Conservation (phyloP, 2,113 vertebrate species). For the Larimichthys crocea region DNA sequence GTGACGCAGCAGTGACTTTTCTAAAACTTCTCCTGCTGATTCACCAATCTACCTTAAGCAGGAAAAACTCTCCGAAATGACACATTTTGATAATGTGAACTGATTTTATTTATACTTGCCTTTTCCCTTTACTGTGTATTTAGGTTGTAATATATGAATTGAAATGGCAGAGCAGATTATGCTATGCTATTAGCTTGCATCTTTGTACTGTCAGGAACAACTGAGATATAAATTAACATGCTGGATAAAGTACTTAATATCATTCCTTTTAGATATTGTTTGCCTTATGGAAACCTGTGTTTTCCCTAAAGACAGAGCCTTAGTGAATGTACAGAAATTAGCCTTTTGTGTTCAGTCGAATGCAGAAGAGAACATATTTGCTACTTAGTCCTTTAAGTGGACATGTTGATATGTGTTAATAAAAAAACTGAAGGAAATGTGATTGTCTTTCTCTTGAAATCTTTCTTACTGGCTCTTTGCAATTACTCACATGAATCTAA, state of each 20-base stretch:
- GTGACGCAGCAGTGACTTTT: slow-evolving; percentile 66
- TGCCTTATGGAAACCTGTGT: slow-evolving; percentile 93
- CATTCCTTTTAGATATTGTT: slow-evolving; percentile 95
- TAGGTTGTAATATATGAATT: slow-evolving; percentile 65
- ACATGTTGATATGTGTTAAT: slow-evolving; percentile 96
- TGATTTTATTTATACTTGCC: slow-evolving; percentile 67
- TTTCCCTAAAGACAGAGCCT: slow-evolving; percentile 91
- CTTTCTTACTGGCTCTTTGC: background rate
- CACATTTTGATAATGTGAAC: slow-evolving; percentile 64
- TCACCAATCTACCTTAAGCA: slow-evolving; percentile 45
- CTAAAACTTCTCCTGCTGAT: slow-evolving; percentile 49
- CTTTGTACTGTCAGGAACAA: slow-evolving; percentile 85
- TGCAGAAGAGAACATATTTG: slow-evolving; percentile 93
- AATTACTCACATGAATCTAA: background rate
- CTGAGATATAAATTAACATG: slow-evolving; percentile 86
- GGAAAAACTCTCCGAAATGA: slow-evolving; percentile 42
- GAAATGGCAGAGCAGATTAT: slow-evolving; percentile 74
- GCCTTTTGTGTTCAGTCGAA: slow-evolving; percentile 89
- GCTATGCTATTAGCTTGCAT: slow-evolving; percentile 88
- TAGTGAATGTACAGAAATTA: slow-evolving; percentile 95
- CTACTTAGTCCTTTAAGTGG: slow-evolving; percentile 94
- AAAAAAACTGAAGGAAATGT: slow-evolving; percentile 89
- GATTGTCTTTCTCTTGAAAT: slow-evolving; percentile 45
- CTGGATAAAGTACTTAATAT: slow-evolving; percentile 92
- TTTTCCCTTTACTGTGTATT: slow-evolving; percentile 76